Evolutionary conservation across 2,797 vertebrate genomes (phyloP).

Genomic region (Vultur gryphus): DNA sequence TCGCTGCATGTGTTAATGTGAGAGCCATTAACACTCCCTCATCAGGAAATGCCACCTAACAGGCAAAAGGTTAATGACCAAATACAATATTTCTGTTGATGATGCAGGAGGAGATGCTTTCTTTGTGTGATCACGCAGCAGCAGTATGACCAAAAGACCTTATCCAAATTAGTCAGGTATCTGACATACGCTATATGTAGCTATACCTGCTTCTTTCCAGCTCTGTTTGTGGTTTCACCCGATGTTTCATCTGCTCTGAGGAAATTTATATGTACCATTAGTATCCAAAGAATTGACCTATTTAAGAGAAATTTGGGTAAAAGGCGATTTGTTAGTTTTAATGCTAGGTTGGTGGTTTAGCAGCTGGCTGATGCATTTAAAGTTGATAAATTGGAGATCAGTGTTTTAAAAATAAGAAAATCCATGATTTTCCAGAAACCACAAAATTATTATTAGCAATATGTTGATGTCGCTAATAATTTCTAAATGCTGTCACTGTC

Average conservation of each 20-base stretch:
- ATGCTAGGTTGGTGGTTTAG: background rate
- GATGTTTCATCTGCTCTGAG: background rate
- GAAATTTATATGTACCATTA: background rate
- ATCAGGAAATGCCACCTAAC: background rate
- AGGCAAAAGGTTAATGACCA: background rate
- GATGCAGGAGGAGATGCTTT: background rate
- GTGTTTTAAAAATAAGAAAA: background rate
- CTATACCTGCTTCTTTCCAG: background rate
- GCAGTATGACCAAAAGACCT: background rate
- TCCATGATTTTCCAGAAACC: background rate
- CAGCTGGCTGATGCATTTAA: background rate
- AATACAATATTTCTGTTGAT: background rate
- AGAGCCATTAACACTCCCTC: conserved; percentile 1
- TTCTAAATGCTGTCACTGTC: background rate
- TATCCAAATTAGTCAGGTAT: background rate
- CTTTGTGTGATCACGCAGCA: background rate
- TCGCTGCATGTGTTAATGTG: conserved; percentile 30
- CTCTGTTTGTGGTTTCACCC: background rate
- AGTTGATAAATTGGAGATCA: background rate
- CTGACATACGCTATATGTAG: background rate
- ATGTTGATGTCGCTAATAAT: background rate
- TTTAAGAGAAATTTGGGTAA: background rate
- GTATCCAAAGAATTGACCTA: background rate
- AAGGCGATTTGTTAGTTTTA: background rate
- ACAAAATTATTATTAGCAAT: background rate